Base-by-base conservation (phyloP, 2,113 vertebrate species). In the Ivindomyrus marchei region DNA sequence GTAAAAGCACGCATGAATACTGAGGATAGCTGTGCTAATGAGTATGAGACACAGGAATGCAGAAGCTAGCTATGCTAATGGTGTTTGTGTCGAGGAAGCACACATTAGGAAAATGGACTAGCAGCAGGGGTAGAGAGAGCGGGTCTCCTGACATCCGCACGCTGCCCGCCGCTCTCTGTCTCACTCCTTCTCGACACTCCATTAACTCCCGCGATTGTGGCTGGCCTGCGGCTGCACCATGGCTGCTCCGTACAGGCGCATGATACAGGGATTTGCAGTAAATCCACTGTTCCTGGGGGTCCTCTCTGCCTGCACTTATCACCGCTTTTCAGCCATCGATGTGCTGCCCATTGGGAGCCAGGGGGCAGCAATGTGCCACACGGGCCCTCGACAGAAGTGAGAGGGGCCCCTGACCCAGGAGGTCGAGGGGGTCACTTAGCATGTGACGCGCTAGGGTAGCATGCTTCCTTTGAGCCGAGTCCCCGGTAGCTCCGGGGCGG, bases 181-280 rank as follows among this genome's bases (percentile, higher is more conserved):
- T 49, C 70, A 91, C 90, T 53, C 89, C 88, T 88, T 47, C 66
- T 58, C 87, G 90, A 74, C 83, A 80, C 83, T 89, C 91, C 92
- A 91, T 92, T 93, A 85, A 91, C 90, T 91, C 90, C 90, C 86
- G 53, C 77, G 42, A 88, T 91, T 90, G 90, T 90, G 92, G 85
- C 88, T 91, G 45, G 50, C 87, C 66, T 58, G 88, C 88, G 66
- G 70, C 89, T 86, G 66, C 39, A 70, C 36, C 31, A 42, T 85
- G 91, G 66, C 21, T 84, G 74, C 85, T 42, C 90, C 47, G 88
- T 39, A 80, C 31, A 89, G 88, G 27, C 11, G 62, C 52, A 36
- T 88, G 89, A 93, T 92, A 91, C 90, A 89, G 62, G 90, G 91
- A 90, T 93, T 91, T 92, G 85, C 31, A 70, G 85, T 50, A 88